Conservation (phyloP, 2,113 vertebrate genomes). For the Machaerirhynchus nigripectus region DNA sequence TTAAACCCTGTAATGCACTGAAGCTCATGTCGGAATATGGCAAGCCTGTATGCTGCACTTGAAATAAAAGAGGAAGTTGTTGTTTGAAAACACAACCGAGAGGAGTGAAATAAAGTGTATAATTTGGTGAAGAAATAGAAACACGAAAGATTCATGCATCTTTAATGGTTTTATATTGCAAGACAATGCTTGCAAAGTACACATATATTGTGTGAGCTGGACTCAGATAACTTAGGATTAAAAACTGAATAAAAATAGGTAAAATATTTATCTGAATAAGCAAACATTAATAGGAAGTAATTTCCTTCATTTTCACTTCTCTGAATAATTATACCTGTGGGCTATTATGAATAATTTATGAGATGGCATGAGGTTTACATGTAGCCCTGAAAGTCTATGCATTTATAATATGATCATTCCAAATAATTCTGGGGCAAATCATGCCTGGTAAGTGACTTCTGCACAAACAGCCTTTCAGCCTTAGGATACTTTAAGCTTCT, state of each 20-base stretch:
- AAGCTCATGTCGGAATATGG: accelerated
- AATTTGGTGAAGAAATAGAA: background rate
- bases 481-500: constrained; percentile 30
- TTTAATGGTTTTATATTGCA: background rate
- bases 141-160: background rate
- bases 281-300: constrained; percentile 95
- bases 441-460: constrained; percentile 83
- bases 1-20: background rate
- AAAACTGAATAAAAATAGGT: constrained; percentile 19
- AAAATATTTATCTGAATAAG: constrained; percentile 77
- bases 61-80: background rate
- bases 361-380: constrained; percentile 84
- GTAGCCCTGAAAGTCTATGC: constrained; percentile 81
- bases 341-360: constrained; percentile 92
- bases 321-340: constrained; percentile 91
- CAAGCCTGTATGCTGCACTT: background rate
- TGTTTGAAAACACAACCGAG: background rate
- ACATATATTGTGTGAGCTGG: background rate
- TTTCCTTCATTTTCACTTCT: constrained; percentile 90
- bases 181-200: background rate
- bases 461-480: constrained; percentile 76
- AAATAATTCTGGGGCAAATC: constrained; percentile 82
- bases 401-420: constrained; percentile 86
- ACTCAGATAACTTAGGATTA: background rate
- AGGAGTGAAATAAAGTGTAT: background rate